Conservation (phyloP, 1,140 invertebrate species). For the Proales similis region DNA sequence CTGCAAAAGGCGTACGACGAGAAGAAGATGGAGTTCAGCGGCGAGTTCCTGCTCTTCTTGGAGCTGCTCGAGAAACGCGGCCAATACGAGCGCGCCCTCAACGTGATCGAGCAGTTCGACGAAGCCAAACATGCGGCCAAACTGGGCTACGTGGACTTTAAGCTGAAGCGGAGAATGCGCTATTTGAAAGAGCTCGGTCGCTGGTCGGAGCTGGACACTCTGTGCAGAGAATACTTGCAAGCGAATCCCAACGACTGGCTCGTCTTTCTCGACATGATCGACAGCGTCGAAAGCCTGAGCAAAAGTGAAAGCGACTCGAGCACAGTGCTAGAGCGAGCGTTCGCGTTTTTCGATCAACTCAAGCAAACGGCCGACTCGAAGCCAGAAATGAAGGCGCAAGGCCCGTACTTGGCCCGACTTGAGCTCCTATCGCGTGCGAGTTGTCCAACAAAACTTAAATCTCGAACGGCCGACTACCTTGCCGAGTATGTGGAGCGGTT, state of each 20-base stretch:
- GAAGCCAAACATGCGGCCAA: slow-evolving; percentile 18
- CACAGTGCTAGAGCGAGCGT: not conserved
- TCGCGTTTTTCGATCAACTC: slow-evolving; percentile 4
- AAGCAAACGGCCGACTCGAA: not conserved
- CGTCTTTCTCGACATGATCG: slow-evolving; percentile 4
- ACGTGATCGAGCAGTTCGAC: slow-evolving; percentile 14
- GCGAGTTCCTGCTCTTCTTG: slow-evolving; percentile 28
- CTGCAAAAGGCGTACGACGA: slow-evolving; percentile 18
- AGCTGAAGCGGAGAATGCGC: not conserved
- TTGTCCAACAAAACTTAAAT: too few species aligned
- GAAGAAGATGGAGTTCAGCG: slow-evolving; percentile 34
- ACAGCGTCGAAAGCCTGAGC: not conserved
- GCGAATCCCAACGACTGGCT: slow-evolving; percentile 29
- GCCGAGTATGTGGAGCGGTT: not conserved
- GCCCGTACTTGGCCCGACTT: slow-evolving; percentile 16
- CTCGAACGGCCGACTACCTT: too few species aligned
- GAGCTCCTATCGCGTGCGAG: slow-evolving; percentile 12
- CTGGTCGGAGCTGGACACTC: not conserved
- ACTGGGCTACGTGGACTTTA: slow-evolving; percentile 31
- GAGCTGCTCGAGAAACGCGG: not conserved
- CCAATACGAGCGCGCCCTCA: not conserved
- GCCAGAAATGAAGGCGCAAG: not conserved
- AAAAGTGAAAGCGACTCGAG: not conserved
- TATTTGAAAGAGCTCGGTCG: slow-evolving; percentile 30
- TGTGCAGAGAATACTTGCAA: slow-evolving; percentile 11